Evolutionary conservation across 2,888 invertebrate species (phyloP), one percentile per base, ranked within the genome.

Genomic region (Leptura quadrifasciata): DNA sequence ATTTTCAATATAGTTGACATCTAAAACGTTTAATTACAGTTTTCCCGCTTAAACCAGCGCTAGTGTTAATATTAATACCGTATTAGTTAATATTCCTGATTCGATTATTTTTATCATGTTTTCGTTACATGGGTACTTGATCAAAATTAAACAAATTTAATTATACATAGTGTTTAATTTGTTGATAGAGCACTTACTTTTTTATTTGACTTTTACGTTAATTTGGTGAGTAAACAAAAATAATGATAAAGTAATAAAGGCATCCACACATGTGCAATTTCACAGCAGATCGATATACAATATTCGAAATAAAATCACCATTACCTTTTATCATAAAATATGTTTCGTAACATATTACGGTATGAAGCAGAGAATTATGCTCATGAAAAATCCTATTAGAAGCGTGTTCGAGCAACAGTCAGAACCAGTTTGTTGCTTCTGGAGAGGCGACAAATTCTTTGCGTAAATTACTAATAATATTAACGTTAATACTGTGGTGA

Each of bases 141-240:
- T 57, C 52, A 68, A 68, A 68, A 68, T 68, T 68, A 55, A 68
- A 68, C 68, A 68, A 27, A 68, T 68, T 68, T 57, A 68, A 68
- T 57, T 57, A 68, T 31, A 68, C 27, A 68, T 31, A 35, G 31
- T 35, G 68, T 57, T 31, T 55, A 68, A 68, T 68, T 68, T 68
- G 68, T 68, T 68, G 68, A 31, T 18, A 57, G 1, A 68, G 57
- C 68, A 68, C 68, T 68, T 55, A 27, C 15, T 31, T 31, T 67
- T 65, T 27, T 67, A 67, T 67, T 67, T 67, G 55, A 55, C 55
- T 67, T 52, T 55, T 24, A 24, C 55, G 67, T 67, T 68, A 35
- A 68, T 68, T 68, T 55, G 24, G 68, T 57, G 31, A 31, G 55
- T 31, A 68, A 68, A 68, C 68, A 68, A 68, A 55, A 31, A 55